These are phyloP conservation scores for Synanthedon andrenaeformis DNA, from an alignment of 2,888 invertebrate genomes.

Conservation along the genomic window DNA sequence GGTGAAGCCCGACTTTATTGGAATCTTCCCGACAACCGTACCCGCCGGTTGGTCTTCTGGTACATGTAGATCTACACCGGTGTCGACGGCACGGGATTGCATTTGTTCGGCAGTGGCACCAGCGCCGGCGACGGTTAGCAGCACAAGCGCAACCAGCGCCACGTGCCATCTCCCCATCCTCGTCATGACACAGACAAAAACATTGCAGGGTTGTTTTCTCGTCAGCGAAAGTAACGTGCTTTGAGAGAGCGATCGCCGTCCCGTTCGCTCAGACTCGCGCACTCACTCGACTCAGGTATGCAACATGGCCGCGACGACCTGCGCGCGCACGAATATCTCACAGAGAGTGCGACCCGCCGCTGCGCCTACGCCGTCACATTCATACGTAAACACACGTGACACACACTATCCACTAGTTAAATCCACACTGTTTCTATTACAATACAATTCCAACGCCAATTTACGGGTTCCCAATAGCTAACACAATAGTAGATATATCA, in stretches of 20 bases:
- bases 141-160: conserved; percentile 58
- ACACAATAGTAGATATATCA: conserved; percentile 16
- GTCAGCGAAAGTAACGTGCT: conserved; percentile 47
- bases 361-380: conserved; percentile 67
- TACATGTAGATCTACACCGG: conserved; percentile 86
- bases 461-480: conserved; percentile 1
- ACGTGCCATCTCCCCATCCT: conserved; percentile 62
- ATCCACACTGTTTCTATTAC: background rate
- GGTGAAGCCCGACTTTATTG: conserved; percentile 87
- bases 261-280: conserved; percentile 63
- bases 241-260: conserved; percentile 53
- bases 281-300: conserved; percentile 66
- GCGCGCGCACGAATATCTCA: conserved; percentile 67
- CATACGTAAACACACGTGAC: conserved; percentile 67
- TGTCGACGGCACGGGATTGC: conserved; percentile 91
- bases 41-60: conserved; percentile 87
- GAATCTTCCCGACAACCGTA: conserved; percentile 87
- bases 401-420: conserved; percentile 34
- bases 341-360: conserved; percentile 61
- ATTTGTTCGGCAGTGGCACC: conserved; percentile 72
- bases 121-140: conserved; percentile 44
- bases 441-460: background rate
- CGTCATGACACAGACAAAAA: conserved; percentile 56
- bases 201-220: conserved; percentile 50
- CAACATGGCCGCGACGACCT: conserved; percentile 69